Conservation (phyloP, 1,140 invertebrate genomes). For the Heliconius melpomene region DNA sequence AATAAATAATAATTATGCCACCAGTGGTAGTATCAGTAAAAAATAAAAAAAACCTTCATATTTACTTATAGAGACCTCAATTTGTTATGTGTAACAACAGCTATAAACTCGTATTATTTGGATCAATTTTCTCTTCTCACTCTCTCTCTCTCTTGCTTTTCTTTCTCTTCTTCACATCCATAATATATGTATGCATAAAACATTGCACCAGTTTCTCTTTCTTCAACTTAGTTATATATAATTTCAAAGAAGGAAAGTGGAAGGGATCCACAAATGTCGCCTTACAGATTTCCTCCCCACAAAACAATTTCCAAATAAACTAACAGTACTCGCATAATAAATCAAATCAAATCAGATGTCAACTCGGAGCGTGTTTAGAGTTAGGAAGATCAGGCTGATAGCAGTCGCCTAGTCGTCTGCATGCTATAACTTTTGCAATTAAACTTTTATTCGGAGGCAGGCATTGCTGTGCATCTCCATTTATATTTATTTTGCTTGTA, state of each 20-base stretch:
- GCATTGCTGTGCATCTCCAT: slow-evolving; percentile 51
- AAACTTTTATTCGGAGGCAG: slow-evolving; percentile 73
- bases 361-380: slow-evolving; percentile 38
- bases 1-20: too few relatives aligned
- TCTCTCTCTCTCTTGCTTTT: too few relatives aligned
- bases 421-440: slow-evolving; percentile 73
- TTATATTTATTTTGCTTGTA: slow-evolving; percentile 15
- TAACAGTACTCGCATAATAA: slow-evolving; percentile 1
- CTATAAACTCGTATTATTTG: too few relatives aligned
- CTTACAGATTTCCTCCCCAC: not conserved
- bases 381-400: slow-evolving; percentile 44
- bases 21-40: too few relatives aligned
- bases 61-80: too few relatives aligned
- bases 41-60: too few relatives aligned
- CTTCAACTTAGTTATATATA: not conserved
- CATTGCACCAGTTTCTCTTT: not conserved
- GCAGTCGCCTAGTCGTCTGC: slow-evolving; percentile 56
- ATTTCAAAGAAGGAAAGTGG: not conserved
- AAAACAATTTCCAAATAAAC: slow-evolving; percentile 15
- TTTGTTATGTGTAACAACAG: too few relatives aligned
- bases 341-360: slow-evolving; percentile 41
- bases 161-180: not conserved
- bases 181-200: not conserved
- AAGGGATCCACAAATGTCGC: not conserved
- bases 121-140: too few relatives aligned